Conservation (phyloP, 2,113 vertebrate genomes). For the Cranoglanis bouderius region DNA sequence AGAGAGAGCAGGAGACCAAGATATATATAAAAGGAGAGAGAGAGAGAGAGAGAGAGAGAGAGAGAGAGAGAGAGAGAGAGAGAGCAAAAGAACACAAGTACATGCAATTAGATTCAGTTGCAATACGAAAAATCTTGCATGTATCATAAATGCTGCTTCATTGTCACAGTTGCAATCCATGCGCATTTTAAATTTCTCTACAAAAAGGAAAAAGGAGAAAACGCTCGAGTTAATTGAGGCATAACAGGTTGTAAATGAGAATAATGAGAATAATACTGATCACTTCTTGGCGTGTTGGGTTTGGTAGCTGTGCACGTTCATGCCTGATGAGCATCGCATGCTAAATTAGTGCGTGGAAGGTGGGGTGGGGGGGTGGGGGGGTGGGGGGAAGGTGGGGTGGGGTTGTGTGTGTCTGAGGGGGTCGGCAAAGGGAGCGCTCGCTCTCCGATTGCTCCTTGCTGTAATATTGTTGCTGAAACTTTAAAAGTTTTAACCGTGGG, state of each 20-base stretch:
- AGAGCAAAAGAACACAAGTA: slow-evolving; percentile 78
- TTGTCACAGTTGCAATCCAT: slow-evolving; percentile 61
- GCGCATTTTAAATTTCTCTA: slow-evolving; percentile 63
- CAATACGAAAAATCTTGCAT: slow-evolving; percentile 70
- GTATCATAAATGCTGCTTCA: slow-evolving; percentile 63
- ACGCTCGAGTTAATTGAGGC: slow-evolving; percentile 58
- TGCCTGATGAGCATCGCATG: slow-evolving; percentile 62
- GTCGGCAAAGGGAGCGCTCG: slow-evolving; percentile 27
- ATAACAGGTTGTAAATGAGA: slow-evolving; percentile 38
- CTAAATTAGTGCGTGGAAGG: slow-evolving; percentile 2
- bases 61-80: slow-evolving; percentile 61
- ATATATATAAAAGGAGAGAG: slow-evolving; percentile 1
- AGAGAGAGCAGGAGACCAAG: slow-evolving; percentile 19
- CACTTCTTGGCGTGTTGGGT: slow-evolving; percentile 43
- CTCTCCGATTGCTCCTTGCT: background rate
- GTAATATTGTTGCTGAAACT: background rate
- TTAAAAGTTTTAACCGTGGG: background rate
- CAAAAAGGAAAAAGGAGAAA: slow-evolving; percentile 45
- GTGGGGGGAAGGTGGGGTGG: slow-evolving; percentile 40
- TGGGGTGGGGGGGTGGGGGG: slow-evolving; percentile 45
- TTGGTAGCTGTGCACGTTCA: slow-evolving; percentile 55
- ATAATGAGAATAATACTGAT: slow-evolving; percentile 51
- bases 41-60: slow-evolving; percentile 66
- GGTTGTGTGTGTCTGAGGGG: no score
- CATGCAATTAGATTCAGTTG: slow-evolving; percentile 91